Conservation (phyloP, 2,113 vertebrate genomes). For the Sminthopsis crassicaudata region DNA sequence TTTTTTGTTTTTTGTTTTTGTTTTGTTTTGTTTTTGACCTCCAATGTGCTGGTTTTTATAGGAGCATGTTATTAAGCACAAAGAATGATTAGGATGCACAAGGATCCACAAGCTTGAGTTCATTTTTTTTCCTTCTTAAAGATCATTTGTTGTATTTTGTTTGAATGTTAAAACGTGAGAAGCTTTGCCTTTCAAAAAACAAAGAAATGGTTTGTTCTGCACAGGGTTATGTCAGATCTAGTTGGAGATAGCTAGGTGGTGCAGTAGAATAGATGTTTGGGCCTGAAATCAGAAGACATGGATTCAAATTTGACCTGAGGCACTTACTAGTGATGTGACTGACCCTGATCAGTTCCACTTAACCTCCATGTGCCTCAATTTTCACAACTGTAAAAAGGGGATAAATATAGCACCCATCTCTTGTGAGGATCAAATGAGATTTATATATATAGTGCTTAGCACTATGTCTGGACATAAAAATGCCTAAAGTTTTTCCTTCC, state of each 20-base stretch:
- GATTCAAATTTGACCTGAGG: background rate
- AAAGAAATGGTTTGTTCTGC: constrained; percentile 33
- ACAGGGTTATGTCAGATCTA: background rate
- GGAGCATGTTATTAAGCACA: background rate
- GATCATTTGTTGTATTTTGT: constrained; percentile 17
- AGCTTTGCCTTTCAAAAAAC: constrained; percentile 38
- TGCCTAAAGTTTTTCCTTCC: background rate
- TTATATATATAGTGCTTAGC: background rate
- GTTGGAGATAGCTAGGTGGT: background rate
- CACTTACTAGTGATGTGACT: background rate
- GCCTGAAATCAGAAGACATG: background rate
- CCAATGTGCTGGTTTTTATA: background rate
- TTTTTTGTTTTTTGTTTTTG: background rate
- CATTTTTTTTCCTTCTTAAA: constrained; percentile 26
- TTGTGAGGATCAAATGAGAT: background rate
- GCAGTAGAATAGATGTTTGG: background rate
- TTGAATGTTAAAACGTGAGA: constrained; percentile 22
- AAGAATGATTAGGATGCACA: constrained; percentile 20
- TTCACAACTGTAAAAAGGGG: background rate
- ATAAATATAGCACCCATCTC: background rate
- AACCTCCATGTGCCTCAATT: background rate
- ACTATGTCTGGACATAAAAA: background rate
- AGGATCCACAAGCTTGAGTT: constrained; percentile 24
- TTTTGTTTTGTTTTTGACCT: background rate
- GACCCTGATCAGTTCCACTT: background rate